Evolutionary conservation across 2,797 vertebrate genomes (phyloP), one percentile per base, ranked within the genome.

Genomic region (Thaleichthys pacificus): DNA sequence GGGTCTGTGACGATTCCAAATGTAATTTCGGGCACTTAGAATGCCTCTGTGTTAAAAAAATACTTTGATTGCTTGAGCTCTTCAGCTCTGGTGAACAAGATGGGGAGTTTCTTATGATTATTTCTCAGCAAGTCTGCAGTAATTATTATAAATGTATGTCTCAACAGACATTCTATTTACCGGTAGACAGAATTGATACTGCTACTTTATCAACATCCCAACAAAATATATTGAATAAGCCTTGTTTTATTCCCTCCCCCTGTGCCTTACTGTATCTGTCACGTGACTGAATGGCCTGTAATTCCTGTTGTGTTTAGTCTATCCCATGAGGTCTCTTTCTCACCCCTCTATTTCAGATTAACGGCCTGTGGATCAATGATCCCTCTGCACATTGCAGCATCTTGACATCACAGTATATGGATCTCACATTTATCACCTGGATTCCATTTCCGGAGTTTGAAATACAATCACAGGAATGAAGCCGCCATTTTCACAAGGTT

Each of bases 391-490:
- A 54, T 54, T 32, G 49, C 30, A 61, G 49, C 61, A 7, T 17
- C 35, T 42, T 66, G 21, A 66, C 64, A 51, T 58, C 26, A 66
- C 38, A 66, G 61, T 68, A 69, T 58, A 65, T 49, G 51, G 30
- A 65, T 65, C 67, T 74, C 67, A 54, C 72, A 63, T 69, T 54
- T 66, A 60, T 69, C 66, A 74, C 58, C 47, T 75, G 49, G 47
- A 63, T 70, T 62, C 61, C 22, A 66, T 75, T 75, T 75, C 49
- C 21, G 42, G 61, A 51, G 38, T 70, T 42, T 51, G 67, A 63
- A 65, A 61, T 65, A 32, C 11, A n/a, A 57, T 72, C 35, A 66
- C 30, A 19, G 15, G 64, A 47, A 66, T 66, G 14, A 66, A 72
- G 42, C 38, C 63, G 56, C 35, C 42, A 24, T 71, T 71, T 71